Evolutionary conservation across 2,888 invertebrate genomes (phyloP).

Genomic region (Salticus scenicus): DNA sequence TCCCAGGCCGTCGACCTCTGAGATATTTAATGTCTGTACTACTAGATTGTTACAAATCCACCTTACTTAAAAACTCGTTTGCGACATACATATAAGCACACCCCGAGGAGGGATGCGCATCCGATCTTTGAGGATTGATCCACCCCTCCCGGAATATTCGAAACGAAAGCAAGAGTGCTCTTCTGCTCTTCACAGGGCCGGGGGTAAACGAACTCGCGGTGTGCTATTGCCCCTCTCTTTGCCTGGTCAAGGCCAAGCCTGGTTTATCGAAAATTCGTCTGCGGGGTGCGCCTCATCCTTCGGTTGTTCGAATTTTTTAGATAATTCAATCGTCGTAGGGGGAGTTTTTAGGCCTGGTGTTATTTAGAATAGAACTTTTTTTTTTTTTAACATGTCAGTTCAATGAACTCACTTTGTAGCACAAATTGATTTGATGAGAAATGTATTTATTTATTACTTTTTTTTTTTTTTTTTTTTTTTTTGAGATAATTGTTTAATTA

Average conservation of each 20-base stretch:
- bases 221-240: constrained; percentile 6
- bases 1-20: background rate
- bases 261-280: background rate
- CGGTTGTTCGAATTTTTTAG: background rate
- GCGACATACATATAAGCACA: background rate
- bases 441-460: too few species aligned
- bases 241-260: constrained; percentile 9
- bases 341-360: background rate
- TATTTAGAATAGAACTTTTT: too few species aligned
- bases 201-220: background rate
- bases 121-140: constrained; percentile 4
- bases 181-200: too few species aligned
- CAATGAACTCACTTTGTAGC: too few species aligned
- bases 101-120: background rate
- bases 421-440: too few species aligned
- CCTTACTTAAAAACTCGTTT: constrained; percentile 9
- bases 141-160: constrained; percentile 8
- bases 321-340: background rate
- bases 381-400: too few species aligned
- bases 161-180: constrained; percentile 58
- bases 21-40: background rate
- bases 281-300: background rate
- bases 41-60: constrained; percentile 1
- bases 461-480: too few species aligned
- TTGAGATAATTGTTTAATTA: too few species aligned